Percentiles rank a stretch among this genome's conserved stretches.
phyloP scores from a whole-genome alignment of 2,797 vertebrate species.

The Alcedo atthis region DNA sequence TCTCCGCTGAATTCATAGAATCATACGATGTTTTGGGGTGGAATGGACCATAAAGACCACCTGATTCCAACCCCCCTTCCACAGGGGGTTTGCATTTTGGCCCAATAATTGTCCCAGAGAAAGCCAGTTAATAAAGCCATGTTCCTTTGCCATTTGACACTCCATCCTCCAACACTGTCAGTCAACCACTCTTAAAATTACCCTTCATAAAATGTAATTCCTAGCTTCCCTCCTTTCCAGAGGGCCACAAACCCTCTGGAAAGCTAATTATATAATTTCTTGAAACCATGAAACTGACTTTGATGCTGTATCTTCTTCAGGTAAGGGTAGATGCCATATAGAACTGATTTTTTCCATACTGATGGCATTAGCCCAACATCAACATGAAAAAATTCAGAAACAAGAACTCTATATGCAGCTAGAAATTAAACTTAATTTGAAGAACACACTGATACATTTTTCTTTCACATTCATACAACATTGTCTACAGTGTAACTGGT shows the following conservation, averaged over 20 bases:
- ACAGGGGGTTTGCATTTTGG: background rate
- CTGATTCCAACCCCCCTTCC: background rate
- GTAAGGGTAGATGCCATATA: background rate
- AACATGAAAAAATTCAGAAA: conserved; percentile 26
- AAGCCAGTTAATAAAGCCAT: background rate
- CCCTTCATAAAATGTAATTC: conserved; percentile 24
- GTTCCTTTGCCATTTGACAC: background rate
- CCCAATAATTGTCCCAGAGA: background rate
- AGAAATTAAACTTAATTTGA: conserved; percentile 55
- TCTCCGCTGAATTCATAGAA: background rate
- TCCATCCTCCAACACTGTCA: background rate
- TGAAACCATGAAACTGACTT: background rate
- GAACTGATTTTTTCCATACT: background rate
- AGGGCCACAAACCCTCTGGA: background rate
- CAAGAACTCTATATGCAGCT: background rate
- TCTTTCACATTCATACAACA: conserved; percentile 23
- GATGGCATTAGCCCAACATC: conserved; percentile 58
- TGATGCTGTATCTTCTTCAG: conserved; percentile 3
- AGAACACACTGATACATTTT: conserved; percentile 35
- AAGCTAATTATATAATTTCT: conserved; percentile 18
- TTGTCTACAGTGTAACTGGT: conserved; percentile 26
- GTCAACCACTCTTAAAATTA: conserved; percentile 17
- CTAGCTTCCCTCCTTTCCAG: background rate
- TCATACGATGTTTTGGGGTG: background rate
- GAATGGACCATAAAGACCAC: background rate